These are phyloP conservation scores for Clarias macrocephalus DNA, from an alignment of 2,113 vertebrate species.

Conservation along the genomic window DNA sequence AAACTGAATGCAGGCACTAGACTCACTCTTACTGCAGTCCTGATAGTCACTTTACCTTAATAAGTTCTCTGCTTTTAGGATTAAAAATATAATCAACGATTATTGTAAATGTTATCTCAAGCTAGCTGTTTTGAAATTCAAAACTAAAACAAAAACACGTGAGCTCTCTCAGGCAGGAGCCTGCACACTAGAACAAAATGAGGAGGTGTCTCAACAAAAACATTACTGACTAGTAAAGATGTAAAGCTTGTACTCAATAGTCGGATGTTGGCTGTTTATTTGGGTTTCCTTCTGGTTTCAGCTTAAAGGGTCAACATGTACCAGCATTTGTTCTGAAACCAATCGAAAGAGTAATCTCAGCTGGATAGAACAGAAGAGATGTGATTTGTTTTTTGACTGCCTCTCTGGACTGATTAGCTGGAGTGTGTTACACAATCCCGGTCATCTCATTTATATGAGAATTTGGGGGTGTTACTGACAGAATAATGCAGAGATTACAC, in stretches of 20 bases:
- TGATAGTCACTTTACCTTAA: neutral
- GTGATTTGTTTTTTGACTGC: neutral
- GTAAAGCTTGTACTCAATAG: neutral
- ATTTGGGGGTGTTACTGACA: neutral
- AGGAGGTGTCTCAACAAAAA: neutral
- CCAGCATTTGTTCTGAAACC: neutral
- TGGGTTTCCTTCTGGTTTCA: neutral
- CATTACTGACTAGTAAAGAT: neutral
- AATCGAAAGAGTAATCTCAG: neutral
- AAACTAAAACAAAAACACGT: neutral
- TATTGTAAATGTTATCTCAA: neutral
- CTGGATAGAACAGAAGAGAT: neutral
- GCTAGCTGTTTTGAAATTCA: conserved; percentile 25
- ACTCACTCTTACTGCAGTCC: neutral
- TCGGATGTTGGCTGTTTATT: neutral
- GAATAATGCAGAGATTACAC: too few species aligned
- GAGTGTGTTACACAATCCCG: neutral
- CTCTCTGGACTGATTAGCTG: neutral
- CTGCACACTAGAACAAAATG: neutral
- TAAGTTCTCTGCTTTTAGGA: neutral
- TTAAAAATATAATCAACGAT: neutral
- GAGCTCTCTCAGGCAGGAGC: neutral
- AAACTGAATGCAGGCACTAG: neutral
- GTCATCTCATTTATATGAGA: neutral
- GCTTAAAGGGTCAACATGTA: neutral